phyloP scores from a whole-genome alignment of 2,113 vertebrate species.

The Clinocottus analis region DNA sequence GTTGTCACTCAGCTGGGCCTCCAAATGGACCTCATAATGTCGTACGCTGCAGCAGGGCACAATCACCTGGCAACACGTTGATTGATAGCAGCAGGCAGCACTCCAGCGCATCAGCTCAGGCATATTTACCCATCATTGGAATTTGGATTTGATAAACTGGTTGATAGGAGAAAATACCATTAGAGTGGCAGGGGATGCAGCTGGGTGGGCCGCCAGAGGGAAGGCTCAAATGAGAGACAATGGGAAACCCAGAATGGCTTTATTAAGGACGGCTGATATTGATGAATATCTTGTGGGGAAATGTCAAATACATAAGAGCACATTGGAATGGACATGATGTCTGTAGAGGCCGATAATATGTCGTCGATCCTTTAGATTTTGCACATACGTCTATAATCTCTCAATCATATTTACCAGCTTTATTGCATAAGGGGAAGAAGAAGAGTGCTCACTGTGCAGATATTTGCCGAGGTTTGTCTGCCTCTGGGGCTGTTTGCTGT shows the following conservation, averaged over 20 bases:
- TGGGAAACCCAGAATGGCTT: conserved; percentile 64
- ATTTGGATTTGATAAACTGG: conserved; percentile 76
- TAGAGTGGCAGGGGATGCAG: conserved; percentile 60
- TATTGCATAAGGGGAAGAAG: conserved; percentile 34
- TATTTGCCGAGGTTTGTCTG: conserved; percentile 63
- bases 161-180: conserved; percentile 72
- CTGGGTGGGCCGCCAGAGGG: conserved; percentile 37
- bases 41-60: conserved; percentile 67
- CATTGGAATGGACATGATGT: conserved; percentile 38
- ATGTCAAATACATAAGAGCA: conserved; percentile 39
- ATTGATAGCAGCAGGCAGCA: conserved; percentile 71
- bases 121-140: conserved; percentile 80
- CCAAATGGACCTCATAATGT: conserved; percentile 76
- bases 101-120: conserved; percentile 61
- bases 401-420: conserved; percentile 55
- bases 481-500: conserved; percentile 73
- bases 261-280: conserved; percentile 66
- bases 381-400: conserved; percentile 49
- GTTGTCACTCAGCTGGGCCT: conserved; percentile 68
- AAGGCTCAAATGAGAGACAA: conserved; percentile 60
- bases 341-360: conserved; percentile 31
- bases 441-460: conserved; percentile 38
- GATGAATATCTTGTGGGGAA: conserved; percentile 50
- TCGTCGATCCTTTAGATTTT: conserved; percentile 29
- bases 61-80: conserved; percentile 75